Conservation (phyloP, 2,888 invertebrate species). For the Spicauda simplicius region DNA sequence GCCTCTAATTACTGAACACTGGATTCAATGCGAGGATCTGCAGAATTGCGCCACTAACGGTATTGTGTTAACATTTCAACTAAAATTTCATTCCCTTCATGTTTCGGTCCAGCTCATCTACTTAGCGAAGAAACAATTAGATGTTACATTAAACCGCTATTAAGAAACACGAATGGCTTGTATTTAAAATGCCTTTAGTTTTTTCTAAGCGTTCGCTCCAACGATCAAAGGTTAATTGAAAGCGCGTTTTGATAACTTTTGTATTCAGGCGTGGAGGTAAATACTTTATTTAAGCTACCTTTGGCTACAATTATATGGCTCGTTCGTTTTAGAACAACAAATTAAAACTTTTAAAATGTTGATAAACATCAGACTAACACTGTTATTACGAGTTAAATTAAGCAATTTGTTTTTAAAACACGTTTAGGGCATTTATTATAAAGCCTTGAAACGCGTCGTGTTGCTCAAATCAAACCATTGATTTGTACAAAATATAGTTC, state of each 20-base stretch:
- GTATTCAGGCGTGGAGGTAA: neutral
- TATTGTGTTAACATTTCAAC: constrained; percentile 15
- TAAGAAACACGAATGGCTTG: neutral
- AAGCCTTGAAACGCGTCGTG: no score
- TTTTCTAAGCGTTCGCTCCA: no score
- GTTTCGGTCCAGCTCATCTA: no score
- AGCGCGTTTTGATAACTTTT: neutral
- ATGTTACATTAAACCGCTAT: constrained; percentile 11
- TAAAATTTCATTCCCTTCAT: constrained; percentile 15
- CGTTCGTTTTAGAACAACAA: neutral
- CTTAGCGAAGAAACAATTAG: neutral
- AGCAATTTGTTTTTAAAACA: no score
- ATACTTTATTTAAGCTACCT: neutral
- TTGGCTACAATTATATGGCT: neutral
- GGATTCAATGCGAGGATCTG: constrained; percentile 18
- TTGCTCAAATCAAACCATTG: no score
- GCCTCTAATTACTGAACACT: constrained; percentile 26
- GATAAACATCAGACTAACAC: no score
- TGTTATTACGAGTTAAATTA: no score
- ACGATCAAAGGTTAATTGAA: neutral
- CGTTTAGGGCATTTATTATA: no score
- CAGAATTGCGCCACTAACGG: constrained; percentile 9
- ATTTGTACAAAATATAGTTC: no score
- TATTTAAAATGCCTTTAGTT: no score
- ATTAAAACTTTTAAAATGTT: no score